Evolutionary conservation across 2,113 vertebrate genomes (phyloP).

Genomic region (Toxotes chatareus): DNA sequence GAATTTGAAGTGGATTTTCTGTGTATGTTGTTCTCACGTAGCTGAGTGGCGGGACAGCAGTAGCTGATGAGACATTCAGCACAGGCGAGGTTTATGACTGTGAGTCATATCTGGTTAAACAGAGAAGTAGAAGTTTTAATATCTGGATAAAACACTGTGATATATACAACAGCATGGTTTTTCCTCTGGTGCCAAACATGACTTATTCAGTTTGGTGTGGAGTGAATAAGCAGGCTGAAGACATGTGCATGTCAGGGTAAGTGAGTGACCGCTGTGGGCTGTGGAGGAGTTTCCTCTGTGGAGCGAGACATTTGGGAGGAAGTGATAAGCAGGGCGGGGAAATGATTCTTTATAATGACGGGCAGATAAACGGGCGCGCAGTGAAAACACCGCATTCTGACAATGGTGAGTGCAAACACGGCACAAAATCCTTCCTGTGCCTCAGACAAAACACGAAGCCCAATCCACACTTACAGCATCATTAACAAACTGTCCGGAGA

Average conservation of each 20-base stretch:
- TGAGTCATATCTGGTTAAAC: no score
- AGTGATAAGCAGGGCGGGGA: slow-evolving; percentile 66
- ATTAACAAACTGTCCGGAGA: background rate
- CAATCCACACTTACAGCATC: background rate
- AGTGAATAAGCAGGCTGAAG: background rate
- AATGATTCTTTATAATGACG: slow-evolving; percentile 41
- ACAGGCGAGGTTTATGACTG: no score
- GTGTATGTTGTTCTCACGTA: no score
- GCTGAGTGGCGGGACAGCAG: no score
- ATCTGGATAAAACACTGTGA: background rate
- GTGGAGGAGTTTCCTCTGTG: slow-evolving; percentile 16
- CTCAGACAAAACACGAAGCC: slow-evolving; percentile 49
- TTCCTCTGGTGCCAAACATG: background rate
- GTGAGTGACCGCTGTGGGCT: background rate
- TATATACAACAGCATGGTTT: background rate
- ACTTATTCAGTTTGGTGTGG: background rate
- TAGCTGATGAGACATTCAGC: no score
- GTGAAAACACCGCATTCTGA: slow-evolving; percentile 28
- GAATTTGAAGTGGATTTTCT: no score
- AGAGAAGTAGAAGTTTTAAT: background rate
- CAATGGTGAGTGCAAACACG: slow-evolving; percentile 9
- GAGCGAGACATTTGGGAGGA: slow-evolving; percentile 48
- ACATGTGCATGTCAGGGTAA: background rate
- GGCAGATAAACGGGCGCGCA: slow-evolving; percentile 28
- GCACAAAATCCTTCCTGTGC: slow-evolving; percentile 32